Conservation (phyloP, 53 echinoderm and acorn worm genomes). For the Holothuria leucospilota region DNA sequence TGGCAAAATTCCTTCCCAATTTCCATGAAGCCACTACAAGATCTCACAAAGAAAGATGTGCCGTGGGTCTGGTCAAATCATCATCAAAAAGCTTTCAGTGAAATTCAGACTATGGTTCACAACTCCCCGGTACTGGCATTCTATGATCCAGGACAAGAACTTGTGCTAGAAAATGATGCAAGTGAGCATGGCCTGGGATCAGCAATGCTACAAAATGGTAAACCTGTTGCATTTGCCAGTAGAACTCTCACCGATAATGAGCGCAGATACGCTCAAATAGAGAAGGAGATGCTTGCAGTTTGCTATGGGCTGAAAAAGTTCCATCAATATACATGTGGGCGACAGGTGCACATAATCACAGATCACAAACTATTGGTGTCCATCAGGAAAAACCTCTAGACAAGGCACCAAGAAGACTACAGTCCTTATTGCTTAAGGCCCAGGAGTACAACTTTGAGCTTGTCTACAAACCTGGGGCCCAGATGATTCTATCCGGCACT, state of each 20-base stretch:
- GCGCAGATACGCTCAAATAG: constrained; percentile 55
- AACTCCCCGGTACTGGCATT: constrained; percentile 43
- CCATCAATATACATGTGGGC: constrained; percentile 45
- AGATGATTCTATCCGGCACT: constrained; percentile 43
- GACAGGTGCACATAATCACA: too few relatives aligned
- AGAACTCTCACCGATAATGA: constrained; percentile 67
- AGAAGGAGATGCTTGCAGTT: constrained; percentile 56
- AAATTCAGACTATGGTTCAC: too few relatives aligned
- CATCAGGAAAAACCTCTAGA: not conserved
- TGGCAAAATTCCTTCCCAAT: too few relatives aligned
- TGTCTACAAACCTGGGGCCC: not conserved
- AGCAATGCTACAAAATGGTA: constrained; percentile 54
- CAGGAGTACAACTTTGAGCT: constrained; percentile 47
- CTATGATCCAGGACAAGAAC: constrained; percentile 61
- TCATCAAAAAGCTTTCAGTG: too few relatives aligned
- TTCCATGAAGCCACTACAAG: too few relatives aligned
- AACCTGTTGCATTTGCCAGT: constrained; percentile 63
- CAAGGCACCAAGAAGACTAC: constrained; percentile 45
- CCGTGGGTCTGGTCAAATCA: too few relatives aligned
- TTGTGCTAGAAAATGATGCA: constrained; percentile 59
- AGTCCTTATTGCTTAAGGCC: constrained; percentile 16
- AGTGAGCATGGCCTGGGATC: constrained; percentile 64
- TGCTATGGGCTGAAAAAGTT: constrained; percentile 42
- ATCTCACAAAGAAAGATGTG: too few relatives aligned
- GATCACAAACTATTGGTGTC: constrained; percentile 57